Conservation (phyloP, 2,888 invertebrate genomes). For the Nezara viridula region DNA sequence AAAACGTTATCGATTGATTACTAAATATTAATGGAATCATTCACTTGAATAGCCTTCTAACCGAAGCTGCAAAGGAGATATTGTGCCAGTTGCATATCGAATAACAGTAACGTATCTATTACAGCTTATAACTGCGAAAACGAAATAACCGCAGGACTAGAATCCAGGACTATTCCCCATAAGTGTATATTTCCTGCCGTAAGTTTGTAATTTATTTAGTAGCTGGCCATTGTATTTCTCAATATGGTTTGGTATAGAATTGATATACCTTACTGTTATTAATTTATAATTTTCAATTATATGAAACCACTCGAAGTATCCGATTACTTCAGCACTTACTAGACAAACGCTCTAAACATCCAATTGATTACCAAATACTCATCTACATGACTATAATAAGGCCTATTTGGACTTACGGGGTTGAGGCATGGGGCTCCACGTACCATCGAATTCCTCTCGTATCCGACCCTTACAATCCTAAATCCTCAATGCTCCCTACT, state of each 20-base stretch:
- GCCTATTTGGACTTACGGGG: no score
- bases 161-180: not conserved
- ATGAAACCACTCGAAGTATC: no score
- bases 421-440: no score
- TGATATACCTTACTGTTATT: not conserved
- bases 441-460: no score
- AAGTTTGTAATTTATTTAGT: not conserved
- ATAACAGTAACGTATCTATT: not conserved
- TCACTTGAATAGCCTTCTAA: not conserved
- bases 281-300: not conserved
- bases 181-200: not conserved
- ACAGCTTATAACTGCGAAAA: not conserved
- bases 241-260: not conserved
- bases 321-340: no score
- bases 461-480: no score
- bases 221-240: not conserved
- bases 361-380: no score
- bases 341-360: no score
- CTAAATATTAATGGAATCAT: not conserved
- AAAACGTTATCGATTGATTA: no score
- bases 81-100: not conserved
- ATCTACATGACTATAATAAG: no score
- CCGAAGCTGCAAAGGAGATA: no score
- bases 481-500: no score
- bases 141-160: not conserved